A percentile compares a stretch with the other conserved stretches of the same genome.
phyloP scores from a whole-genome alignment of 1,140 invertebrate genomes.

The Meteorus sp. region DNA sequence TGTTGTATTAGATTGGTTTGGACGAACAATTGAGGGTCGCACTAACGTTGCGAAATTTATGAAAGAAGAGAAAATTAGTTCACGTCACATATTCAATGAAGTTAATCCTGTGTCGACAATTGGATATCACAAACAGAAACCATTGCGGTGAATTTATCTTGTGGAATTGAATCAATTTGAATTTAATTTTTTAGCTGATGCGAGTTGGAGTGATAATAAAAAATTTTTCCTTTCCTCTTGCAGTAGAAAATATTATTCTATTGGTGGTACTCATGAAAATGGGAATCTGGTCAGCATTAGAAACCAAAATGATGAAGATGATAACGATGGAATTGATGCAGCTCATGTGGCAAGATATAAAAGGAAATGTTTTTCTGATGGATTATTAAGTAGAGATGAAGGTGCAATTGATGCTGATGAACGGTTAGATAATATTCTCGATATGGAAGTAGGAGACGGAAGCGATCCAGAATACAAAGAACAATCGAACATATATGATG shows the following conservation, averaged over 20 bases:
- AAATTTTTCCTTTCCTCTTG: background rate
- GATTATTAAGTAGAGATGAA: background rate
- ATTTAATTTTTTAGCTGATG: background rate
- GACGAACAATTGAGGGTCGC: slow-evolving; percentile 39
- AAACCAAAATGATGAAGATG: background rate
- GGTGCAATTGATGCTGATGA: no score
- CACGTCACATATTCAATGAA: slow-evolving; percentile 37
- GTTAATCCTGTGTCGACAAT: slow-evolving; percentile 35
- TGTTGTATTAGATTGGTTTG: slow-evolving; percentile 51
- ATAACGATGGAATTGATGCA: background rate
- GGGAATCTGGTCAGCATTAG: background rate
- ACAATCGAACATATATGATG: no score
- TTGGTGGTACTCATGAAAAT: background rate
- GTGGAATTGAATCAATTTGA: background rate
- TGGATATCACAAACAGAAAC: slow-evolving; percentile 19
- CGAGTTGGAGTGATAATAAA: no score
- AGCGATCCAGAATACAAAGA: no score
- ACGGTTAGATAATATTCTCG: no score
- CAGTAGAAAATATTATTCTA: slow-evolving; percentile 17
- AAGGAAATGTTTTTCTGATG: slow-evolving; percentile 19
- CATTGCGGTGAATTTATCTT: slow-evolving; percentile 5
- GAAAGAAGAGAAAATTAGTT: slow-evolving; percentile 36
- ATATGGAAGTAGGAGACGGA: no score
- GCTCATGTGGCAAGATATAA: background rate
- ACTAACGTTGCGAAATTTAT: slow-evolving; percentile 42